Conservation (phyloP, 2,888 invertebrate species). For the Drosophila trichaetosa region DNA sequence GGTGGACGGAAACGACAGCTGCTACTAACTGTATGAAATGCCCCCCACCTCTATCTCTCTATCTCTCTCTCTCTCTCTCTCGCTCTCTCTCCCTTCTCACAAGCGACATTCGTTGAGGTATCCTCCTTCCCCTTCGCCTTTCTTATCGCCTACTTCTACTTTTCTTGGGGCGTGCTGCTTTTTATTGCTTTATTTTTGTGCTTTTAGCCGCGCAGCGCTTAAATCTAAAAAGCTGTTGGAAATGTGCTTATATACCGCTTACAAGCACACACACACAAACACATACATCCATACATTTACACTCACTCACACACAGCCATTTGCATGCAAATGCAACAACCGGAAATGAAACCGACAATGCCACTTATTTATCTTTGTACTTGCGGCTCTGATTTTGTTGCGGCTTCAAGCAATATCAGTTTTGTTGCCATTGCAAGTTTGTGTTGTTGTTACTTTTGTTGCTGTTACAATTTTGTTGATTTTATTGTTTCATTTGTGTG, state of each 20-base stretch:
- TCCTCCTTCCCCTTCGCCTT: constrained; percentile 10
- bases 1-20: constrained; percentile 66
- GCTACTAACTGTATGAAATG: constrained; percentile 56
- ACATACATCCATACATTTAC: constrained; percentile 4
- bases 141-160: constrained; percentile 32
- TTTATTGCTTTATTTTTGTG: constrained; percentile 77
- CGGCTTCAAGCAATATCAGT: constrained; percentile 64
- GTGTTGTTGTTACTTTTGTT: constrained; percentile 6
- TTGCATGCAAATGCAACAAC: constrained; percentile 78
- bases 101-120: constrained; percentile 13
- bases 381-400: constrained; percentile 78
- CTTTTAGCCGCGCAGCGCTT: constrained; percentile 73
- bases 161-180: constrained; percentile 75
- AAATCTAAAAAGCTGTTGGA: constrained; percentile 77
- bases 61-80: no score
- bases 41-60: neutral
- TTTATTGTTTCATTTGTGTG: constrained; percentile 38
- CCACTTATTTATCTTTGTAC: constrained; percentile 79
- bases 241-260: constrained; percentile 78
- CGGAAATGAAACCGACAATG: constrained; percentile 81
- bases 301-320: constrained; percentile 40
- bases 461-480: constrained; percentile 27
- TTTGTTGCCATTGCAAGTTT: constrained; percentile 31
- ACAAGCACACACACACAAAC: constrained; percentile 41
- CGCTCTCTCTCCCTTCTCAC: neutral